A percentile compares a stretch with the other conserved stretches of the same genome.
Conservation (phyloP, 2,888 invertebrate genomes). For the Sicus ferrugineus region DNA sequence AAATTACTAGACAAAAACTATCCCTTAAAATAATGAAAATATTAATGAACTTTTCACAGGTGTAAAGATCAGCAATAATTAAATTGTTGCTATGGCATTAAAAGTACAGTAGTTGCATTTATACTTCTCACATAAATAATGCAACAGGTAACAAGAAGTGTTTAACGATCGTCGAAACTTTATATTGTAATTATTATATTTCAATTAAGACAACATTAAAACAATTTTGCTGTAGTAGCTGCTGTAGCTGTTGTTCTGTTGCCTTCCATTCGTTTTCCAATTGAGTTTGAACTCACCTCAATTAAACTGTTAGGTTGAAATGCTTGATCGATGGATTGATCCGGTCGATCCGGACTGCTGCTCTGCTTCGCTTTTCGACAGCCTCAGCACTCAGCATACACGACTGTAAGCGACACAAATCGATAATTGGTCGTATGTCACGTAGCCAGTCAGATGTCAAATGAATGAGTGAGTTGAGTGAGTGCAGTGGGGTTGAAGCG, state of each 20-base stretch:
- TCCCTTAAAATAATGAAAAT: too few relatives aligned
- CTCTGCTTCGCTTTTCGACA: conserved; percentile 6
- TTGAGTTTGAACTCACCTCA: background rate
- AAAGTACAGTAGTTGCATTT: too few relatives aligned
- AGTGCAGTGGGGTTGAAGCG: background rate
- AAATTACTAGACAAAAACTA: too few relatives aligned
- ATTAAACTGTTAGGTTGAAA: background rate
- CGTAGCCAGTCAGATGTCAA: conserved; percentile 18
- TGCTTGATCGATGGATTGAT: background rate
- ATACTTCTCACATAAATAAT: too few relatives aligned
- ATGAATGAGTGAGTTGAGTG: background rate
- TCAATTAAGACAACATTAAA: too few relatives aligned
- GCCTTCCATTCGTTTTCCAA: background rate
- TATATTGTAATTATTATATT: too few relatives aligned
- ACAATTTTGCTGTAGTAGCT: background rate
- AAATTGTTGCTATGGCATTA: too few relatives aligned
- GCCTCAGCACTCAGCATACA: background rate
- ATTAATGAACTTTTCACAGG: too few relatives aligned
- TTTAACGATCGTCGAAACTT: background rate
- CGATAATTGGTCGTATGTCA: conserved; percentile 26
- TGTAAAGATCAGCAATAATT: too few relatives aligned
- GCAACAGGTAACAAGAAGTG: too few relatives aligned
- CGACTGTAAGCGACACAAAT: conserved; percentile 15
- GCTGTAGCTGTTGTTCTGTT: too few relatives aligned
- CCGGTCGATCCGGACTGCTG: background rate